Evolutionary conservation across 2,888 invertebrate species (phyloP), one percentile per base, ranked within the genome.

Genomic region (Drosophila pullipes): DNA sequence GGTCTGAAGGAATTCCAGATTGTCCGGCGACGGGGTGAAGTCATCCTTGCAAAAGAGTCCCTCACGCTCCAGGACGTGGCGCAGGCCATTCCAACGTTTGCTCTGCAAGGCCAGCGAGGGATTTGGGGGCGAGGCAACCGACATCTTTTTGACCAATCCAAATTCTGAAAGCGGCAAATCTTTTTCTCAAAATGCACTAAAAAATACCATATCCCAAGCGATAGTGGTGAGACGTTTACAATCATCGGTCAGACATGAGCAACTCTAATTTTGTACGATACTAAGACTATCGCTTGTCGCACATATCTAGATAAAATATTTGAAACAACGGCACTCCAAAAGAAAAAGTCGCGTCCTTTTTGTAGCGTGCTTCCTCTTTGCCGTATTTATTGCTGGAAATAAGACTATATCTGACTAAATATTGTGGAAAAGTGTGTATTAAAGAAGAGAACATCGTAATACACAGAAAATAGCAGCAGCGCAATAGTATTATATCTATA

Each of bases 11-110:
- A 98, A 97, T 82, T 96, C 96, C 69, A 99, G 93, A 83, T 96
- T 97, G 91, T 98, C 97, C 2, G 96, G 93, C 0, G 97, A 97
- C 0, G 98, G 96, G 88, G 97, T 97, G 93, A 98, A 99, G 91
- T 98, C 97, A 9, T 98, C 97, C 89, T 97, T 97, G 86, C 97
- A 97, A 93, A 99, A 98, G 0, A 99, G 99, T 1, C 99, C 98
- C 7, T 97, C 95, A 76, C 99, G 95, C 93, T 98, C 98, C 57
- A 99, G 94, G 28, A 99, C 94, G 93, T 98, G 97, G 72, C 96
- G 95, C 74, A 99, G 93, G 92, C 98, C 96, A 85, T 95, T 96
- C 97, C 98, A 98, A 93, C 97, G 94, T 91, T 96, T 95, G 52
- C 86, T 89, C 25, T 83, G 85, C 59, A 91, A 53, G 0, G 76